Conservation (phyloP, 1,140 invertebrate species). For the Probaryconus sp. region DNA sequence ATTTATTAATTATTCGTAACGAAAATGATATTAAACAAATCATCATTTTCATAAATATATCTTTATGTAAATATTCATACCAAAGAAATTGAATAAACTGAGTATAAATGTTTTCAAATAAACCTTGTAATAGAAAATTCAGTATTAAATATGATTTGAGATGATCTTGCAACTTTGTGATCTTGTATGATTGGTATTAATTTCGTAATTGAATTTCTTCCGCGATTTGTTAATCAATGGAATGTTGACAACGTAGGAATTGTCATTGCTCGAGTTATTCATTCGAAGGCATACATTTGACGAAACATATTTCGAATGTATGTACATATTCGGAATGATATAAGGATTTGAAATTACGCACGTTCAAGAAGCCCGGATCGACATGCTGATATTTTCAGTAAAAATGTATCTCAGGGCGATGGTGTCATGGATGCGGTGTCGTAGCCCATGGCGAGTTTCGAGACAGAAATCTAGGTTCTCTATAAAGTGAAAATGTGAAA, state of each 20-base stretch:
- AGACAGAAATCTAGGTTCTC: constrained; percentile 31
- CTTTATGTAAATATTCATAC: too few relatives aligned
- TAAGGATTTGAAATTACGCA: constrained; percentile 41
- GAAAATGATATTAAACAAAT: too few relatives aligned
- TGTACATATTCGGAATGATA: constrained; percentile 39
- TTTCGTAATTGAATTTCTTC: constrained; percentile 14
- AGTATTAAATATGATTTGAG: too few relatives aligned
- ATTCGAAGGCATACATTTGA: constrained; percentile 20
- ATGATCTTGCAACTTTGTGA: too few relatives aligned
- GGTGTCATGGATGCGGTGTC: constrained; percentile 38
- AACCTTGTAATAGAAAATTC: too few relatives aligned
- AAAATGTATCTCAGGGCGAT: constrained; percentile 48
- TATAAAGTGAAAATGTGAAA: constrained; percentile 55
- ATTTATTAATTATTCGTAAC: too few relatives aligned
- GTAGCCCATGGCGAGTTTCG: constrained; percentile 44
- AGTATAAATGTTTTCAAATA: too few relatives aligned
- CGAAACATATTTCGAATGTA: constrained; percentile 34
- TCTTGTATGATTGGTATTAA: background rate
- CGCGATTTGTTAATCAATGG: constrained; percentile 2
- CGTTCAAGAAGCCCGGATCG: constrained; percentile 34
- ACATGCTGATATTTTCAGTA: constrained; percentile 40
- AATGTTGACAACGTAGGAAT: constrained; percentile 20
- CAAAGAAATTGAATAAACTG: too few relatives aligned
- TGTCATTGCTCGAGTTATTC: constrained; percentile 26
- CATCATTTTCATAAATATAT: too few relatives aligned